Base-by-base conservation (phyloP, 2,797 vertebrate genomes). In the Chelonia mydas region DNA sequence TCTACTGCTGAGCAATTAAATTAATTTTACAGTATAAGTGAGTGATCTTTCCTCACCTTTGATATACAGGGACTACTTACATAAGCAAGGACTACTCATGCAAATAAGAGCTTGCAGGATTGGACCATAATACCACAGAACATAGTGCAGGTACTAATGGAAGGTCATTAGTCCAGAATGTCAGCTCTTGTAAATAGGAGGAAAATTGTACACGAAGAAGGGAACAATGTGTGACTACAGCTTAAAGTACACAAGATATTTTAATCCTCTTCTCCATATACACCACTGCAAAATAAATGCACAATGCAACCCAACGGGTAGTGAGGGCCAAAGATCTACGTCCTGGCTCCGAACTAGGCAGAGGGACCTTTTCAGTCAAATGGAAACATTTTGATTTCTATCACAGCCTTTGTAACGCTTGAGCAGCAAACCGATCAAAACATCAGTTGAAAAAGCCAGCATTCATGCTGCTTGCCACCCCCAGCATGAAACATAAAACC, bases 401-500 rank as follows among this genome's bases (percentile, higher is more conserved):
- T 55, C 23, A 3, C 74, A 0, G 0, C 4, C 55, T 72, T 88
- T 81, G 54, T 55, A 55, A 65, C 0, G 10, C 11, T 27, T 13
- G 21, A 41, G 47, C 8, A 77, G 59, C 93, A 51, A 51, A 12
- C 12, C 1, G 17, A 8, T 37, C 16, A 86, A 53, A 51, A 68
- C 17, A 3, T 21, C 5, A 3, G 2, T 0, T 2, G 33, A 78
- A 83, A 89, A 88, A 19, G 45, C 74, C 45, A 77, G 27, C 5
- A 47, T 5, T n/a, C 0, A 0, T 11, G 16, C 61, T 3, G 0
- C 4, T 6, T 41, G 2, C 10, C 10, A 28, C 61, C 19, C n/a
- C 5, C 55, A 21, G 1, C 27, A 5, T 17, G 57, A 10, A 41
- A 21, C 45, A 83, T 4, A 0, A 23, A 59, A 1, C 47, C 0